A percentile compares a stretch with the other conserved stretches of the same genome.
These are phyloP conservation scores for Boloria selene DNA, from an alignment of 2,888 invertebrate species.

Conservation along the genomic window DNA sequence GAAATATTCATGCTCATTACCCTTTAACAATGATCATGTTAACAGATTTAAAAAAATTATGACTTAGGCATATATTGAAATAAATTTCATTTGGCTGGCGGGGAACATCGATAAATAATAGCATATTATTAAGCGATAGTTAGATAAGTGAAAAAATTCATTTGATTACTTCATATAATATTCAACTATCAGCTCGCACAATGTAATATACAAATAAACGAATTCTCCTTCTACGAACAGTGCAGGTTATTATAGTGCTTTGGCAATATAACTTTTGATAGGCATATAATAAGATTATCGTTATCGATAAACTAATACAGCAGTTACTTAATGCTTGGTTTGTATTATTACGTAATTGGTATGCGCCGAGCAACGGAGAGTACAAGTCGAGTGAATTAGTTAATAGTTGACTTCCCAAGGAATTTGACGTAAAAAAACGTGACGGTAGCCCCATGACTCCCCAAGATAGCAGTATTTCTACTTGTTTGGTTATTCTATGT, in stretches of 20 bases:
- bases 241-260: conserved; percentile 3
- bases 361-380: conserved; percentile 17
- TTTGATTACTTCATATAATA: too few relatives aligned
- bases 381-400: conserved; percentile 18
- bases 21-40: too few relatives aligned
- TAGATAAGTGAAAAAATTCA: too few relatives aligned
- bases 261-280: conserved; percentile 1
- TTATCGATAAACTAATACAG: conserved; percentile 11
- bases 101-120: too few relatives aligned
- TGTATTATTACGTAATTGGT: conserved; percentile 20
- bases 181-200: too few relatives aligned
- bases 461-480: conserved; percentile 11
- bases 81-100: too few relatives aligned
- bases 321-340: conserved; percentile 9
- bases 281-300: conserved; percentile 19
- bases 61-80: too few relatives aligned
- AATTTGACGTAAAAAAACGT: conserved; percentile 17
- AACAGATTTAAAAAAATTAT: too few relatives aligned
- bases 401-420: conserved; percentile 19
- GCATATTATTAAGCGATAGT: too few relatives aligned
- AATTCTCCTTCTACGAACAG: too few relatives aligned
- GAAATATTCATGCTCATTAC: too few relatives aligned
- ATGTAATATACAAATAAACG: too few relatives aligned
- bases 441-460: conserved; percentile 16
- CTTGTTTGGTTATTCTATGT: conserved; percentile 4